Base-by-base conservation (phyloP, 2,888 invertebrate genomes). In the Drosophila vallismaia region DNA sequence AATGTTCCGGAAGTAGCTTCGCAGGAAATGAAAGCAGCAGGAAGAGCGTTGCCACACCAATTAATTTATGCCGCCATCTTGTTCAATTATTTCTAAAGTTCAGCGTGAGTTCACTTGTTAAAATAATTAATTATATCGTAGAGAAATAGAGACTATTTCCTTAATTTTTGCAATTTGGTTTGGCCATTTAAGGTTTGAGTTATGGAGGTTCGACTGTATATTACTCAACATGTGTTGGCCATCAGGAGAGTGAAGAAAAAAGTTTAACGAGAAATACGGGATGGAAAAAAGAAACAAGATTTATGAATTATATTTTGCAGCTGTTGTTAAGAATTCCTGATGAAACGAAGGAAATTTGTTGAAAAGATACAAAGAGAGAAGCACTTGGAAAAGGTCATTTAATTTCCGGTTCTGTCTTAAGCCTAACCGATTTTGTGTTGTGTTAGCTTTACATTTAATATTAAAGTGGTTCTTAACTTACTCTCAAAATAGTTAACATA, bases 181-280 rank as follows among this genome's bases (percentile, higher is more conserved):
- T 19, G 1, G 40, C 40, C 1, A 19, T 14, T 42, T 42, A 40
- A 40, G 10, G n/a, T 12, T 40, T 7, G 12, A 33, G 10, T 33
- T 33, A 36, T 36, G 40, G 40, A 42, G 40, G 40, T 42, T 42
- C 40, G 14, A 42, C 40, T 42, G 40, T 51, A 62, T 44, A 29
- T 24, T 36, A 56, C 40, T 40, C 33, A 74, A 62, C 81, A 81
- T 57, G 66, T 82, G 82, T 49, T 24, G 42, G 53, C 70, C 83
- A 85, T 67, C 67, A 76, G 83, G 60, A 56, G 45, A 49, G 50
- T 49, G 29, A 40, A 40, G 10, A 54, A 62, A 29, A 24, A 40
- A 40, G 7, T 40, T 33, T 14, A 42, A 19, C 12, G 8, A 42
- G 40, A 42, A 42, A 42, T 19, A 3, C 40, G 40, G 40, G 40